A percentile compares a stretch with the other conserved stretches of the same genome.
Evolutionary conservation across 2,888 invertebrate genomes (phyloP).

Genomic region (Temnothorax ravouxi): DNA sequence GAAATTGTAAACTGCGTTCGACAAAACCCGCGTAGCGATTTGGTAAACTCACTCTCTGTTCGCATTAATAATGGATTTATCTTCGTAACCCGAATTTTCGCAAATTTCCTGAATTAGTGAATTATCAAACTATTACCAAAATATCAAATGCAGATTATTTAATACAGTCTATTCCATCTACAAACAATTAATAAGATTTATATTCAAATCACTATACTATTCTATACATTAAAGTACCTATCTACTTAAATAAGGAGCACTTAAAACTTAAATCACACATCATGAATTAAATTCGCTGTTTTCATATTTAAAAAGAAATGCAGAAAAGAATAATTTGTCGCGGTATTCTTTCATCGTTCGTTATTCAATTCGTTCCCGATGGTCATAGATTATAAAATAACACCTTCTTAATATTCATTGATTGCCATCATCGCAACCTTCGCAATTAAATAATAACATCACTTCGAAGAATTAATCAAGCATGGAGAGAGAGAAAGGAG

Average conservation of each 20-base stretch:
- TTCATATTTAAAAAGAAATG: not conserved
- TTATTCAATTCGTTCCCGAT: slow-evolving; percentile 5
- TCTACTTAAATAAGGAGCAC: not conserved
- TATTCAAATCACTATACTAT: not conserved
- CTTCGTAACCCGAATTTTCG: not conserved
- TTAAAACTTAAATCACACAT: not conserved
- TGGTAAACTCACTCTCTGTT: not conserved
- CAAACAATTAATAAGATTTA: not conserved
- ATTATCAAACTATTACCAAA: slow-evolving; percentile 18
- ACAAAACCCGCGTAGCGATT: slow-evolving; percentile 7
- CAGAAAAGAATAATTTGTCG: not conserved
- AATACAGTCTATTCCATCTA: not conserved
- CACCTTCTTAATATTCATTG: slow-evolving; percentile 27
- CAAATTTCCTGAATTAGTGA: slow-evolving; percentile 13
- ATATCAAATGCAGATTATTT: not conserved
- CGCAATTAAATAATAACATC: slow-evolving; percentile 30
- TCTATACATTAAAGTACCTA: too few relatives aligned
- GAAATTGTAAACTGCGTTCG: slow-evolving; percentile 20
- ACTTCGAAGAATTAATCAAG: slow-evolving; percentile 32
- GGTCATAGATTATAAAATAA: not conserved
- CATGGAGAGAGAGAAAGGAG: not conserved
- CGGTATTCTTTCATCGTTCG: not conserved
- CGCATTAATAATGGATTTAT: slow-evolving; percentile 12
- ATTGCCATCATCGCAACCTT: not conserved
- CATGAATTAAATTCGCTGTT: not conserved